Base-by-base conservation (phyloP, 2,113 vertebrate species). In the Melanerpes aurifrons region DNA sequence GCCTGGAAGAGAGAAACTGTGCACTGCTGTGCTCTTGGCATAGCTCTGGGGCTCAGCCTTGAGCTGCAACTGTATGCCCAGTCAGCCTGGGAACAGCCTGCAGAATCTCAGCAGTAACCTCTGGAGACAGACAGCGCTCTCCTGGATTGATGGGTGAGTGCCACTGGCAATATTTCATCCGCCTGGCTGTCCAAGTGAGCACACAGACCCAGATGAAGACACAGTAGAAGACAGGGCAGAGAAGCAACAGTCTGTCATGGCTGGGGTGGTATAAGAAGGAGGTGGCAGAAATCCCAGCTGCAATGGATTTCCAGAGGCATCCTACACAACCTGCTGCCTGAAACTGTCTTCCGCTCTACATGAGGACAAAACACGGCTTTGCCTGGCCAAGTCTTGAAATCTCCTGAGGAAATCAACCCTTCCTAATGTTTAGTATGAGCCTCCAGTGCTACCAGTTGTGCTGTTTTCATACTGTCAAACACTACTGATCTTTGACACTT, bases 1-100 rank as follows among this genome's bases (percentile, higher is more conserved):
- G n/a, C 99, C 99, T 99, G 96, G 9, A 90, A 87, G 66, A 88
- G 43, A 95, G 50, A 88, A 93, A 82, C 10, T 1, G 4, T 43
- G 59, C 3, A 25, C 67, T 93, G 89, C 50, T 10, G 16, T 66
- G 87, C 29, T 1, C 50, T 53, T 53, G 50, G 50, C 50, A 18
- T 25, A 64, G 58, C 37, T 58, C 75, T 61, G 82, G 66, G n/a
- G 48, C 26, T 78, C 43, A 75, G 84, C 62, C 87, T 59, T 0
- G 0, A 35, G 37, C 13, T 37, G 69, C 0, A 12, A 35, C 67
- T 32, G 20, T 10, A 7, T 59, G 40, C 6, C 32, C 56, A 54
- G 56, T 35, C 2, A 3, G 61, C 17, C n/a, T 75, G 62, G 17
- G 15, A 35, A 69, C 50, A 87, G 35, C 35, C 56, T 82, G 86